Evolutionary conservation across 2,888 invertebrate genomes (phyloP).

Genomic region (Penaeus monodon): DNA sequence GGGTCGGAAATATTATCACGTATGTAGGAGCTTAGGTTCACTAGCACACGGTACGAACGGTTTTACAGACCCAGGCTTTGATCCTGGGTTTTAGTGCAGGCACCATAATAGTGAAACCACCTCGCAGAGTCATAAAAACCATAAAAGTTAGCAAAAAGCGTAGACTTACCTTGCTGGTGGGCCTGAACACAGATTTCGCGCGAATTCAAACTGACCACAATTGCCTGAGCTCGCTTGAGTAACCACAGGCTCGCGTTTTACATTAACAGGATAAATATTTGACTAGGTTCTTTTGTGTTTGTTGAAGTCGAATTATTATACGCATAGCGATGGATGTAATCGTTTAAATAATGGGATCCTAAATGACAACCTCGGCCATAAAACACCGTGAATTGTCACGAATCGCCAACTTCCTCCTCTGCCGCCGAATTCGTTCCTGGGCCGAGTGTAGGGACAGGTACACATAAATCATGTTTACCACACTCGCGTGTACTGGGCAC

Average conservation of each 20-base stretch:
- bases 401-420: conserved; percentile 39
- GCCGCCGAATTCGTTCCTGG: conserved; percentile 10
- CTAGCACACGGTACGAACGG: conserved; percentile 16
- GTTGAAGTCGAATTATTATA: no score
- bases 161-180: conserved; percentile 52
- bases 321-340: no score
- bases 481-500: conserved; percentile 28
- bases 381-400: conserved; percentile 13
- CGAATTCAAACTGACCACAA: conserved; percentile 55
- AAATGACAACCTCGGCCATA: background rate
- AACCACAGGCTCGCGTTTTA: background rate
- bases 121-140: conserved; percentile 51
- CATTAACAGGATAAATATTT: no score
- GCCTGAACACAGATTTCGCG: conserved; percentile 55
- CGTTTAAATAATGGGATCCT: background rate
- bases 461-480: conserved; percentile 39
- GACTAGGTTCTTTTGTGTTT: no score
- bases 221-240: conserved; percentile 44
- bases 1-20: conserved; percentile 24
- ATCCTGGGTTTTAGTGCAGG: conserved; percentile 42
- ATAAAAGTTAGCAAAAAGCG: conserved; percentile 48
- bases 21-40: conserved; percentile 26
- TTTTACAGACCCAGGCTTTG: conserved; percentile 28
- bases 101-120: conserved; percentile 43
- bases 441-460: conserved; percentile 28